phyloP scores from a whole-genome alignment of 1,140 invertebrate genomes.

The Drosophila kohkoa region DNA sequence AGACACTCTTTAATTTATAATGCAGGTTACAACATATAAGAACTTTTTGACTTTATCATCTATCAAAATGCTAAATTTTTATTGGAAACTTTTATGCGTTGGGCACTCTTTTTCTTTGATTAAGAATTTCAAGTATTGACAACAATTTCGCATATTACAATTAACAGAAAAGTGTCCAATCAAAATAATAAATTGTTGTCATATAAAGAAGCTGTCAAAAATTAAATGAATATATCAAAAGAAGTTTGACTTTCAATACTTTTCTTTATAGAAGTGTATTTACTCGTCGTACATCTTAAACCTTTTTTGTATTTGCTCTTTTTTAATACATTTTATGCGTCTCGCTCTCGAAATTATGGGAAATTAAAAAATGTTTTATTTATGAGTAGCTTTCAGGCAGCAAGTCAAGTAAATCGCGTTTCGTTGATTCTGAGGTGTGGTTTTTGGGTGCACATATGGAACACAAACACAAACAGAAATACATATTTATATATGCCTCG shows the following conservation, averaged over 20 bases:
- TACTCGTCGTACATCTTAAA: not conserved
- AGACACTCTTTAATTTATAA: not conserved
- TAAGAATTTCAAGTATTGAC: no score
- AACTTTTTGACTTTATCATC: no score
- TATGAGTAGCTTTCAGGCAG: slow-evolving; percentile 73
- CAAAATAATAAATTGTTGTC: no score
- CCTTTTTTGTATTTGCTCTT: not conserved
- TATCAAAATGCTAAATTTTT: no score
- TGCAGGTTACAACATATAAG: no score
- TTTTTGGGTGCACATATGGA: slow-evolving; percentile 67
- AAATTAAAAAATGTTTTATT: slow-evolving; percentile 84
- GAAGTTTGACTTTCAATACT: no score
- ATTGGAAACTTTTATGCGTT: no score
- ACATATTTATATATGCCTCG: not conserved
- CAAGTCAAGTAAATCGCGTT: slow-evolving; percentile 77
- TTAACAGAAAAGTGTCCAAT: no score
- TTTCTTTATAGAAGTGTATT: not conserved
- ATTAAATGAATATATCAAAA: no score
- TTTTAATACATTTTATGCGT: slow-evolving; percentile 47
- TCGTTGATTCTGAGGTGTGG: slow-evolving; percentile 68
- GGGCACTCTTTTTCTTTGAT: no score
- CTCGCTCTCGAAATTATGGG: slow-evolving; percentile 73
- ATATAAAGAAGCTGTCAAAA: no score
- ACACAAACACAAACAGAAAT: slow-evolving; percentile 15
- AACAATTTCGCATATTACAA: no score